phyloP scores from a whole-genome alignment of 1,140 invertebrate genomes.

The Cheumatopsyche charites region DNA sequence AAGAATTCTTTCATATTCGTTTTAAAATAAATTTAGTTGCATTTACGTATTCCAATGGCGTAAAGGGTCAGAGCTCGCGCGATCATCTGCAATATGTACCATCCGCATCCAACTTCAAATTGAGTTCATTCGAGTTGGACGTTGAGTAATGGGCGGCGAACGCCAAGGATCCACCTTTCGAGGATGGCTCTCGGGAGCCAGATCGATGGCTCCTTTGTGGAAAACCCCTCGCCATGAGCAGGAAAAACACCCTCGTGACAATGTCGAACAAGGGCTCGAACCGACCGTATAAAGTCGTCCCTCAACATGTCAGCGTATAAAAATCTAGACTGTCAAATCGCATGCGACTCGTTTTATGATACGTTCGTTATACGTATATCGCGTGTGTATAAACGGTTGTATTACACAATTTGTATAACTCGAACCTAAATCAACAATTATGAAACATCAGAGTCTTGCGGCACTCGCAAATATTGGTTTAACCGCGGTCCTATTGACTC shows the following conservation, averaged over 20 bases:
- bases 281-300: no score
- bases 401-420: slow-evolving; percentile 10
- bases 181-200: neutral
- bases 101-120: slow-evolving; percentile 46
- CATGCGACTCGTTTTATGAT: no score
- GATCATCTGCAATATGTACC: slow-evolving; percentile 41
- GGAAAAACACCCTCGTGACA: slow-evolving; percentile 3
- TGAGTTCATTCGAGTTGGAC: slow-evolving; percentile 49
- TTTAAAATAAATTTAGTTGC: no score
- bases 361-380: no score
- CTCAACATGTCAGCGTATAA: no score
- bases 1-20: no score
- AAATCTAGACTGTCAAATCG: no score
- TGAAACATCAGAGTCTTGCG: slow-evolving; percentile 14
- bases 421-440: slow-evolving; percentile 24
- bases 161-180: neutral
- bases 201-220: slow-evolving; percentile 9
- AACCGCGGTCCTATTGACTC: slow-evolving; percentile 19
- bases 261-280: no score
- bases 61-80: neutral
- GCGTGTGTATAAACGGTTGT: neutral
- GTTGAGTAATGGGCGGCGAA: slow-evolving; percentile 46
- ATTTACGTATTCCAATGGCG: no score
- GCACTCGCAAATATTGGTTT: slow-evolving; percentile 14
- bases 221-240: neutral